These are phyloP conservation scores for Orestias chungarensis DNA, from an alignment of 2,797 vertebrate species.

Conservation along the genomic window DNA sequence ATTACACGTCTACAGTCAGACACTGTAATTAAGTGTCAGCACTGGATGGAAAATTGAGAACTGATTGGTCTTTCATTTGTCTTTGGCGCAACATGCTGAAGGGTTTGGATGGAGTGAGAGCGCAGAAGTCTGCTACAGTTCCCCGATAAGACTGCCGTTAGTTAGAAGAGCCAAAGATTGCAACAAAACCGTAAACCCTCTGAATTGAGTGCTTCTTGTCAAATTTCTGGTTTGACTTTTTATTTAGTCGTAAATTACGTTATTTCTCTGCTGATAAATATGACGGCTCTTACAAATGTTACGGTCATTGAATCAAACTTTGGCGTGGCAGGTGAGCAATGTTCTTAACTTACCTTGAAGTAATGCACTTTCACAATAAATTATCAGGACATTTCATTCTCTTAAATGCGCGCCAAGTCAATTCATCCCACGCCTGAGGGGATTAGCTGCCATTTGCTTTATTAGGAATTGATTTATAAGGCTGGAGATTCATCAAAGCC, in stretches of 20 bases:
- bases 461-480: conserved; percentile 74
- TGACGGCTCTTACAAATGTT: background rate
- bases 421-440: conserved; percentile 14
- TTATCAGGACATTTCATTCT: conserved; percentile 11
- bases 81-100: conserved; percentile 34
- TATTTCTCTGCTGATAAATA: background rate
- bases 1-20: conserved; percentile 60
- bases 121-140: conserved; percentile 50
- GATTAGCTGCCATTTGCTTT: conserved; percentile 58
- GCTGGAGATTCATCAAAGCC: conserved; percentile 61
- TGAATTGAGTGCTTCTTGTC: background rate
- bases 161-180: conserved; percentile 35
- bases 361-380: background rate
- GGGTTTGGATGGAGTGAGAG: conserved; percentile 41
- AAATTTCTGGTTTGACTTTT: background rate
- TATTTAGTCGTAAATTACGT: background rate
- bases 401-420: conserved; percentile 19
- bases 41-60: conserved; percentile 45
- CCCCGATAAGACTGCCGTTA: conserved; percentile 33
- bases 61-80: conserved; percentile 62
- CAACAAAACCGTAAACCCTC: background rate
- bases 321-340: background rate
- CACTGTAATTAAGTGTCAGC: conserved; percentile 63
- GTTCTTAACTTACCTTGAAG: background rate
- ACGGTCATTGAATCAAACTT: background rate